Conservation (phyloP, 2,113 vertebrate genomes). For the Nesoenas mayeri region DNA sequence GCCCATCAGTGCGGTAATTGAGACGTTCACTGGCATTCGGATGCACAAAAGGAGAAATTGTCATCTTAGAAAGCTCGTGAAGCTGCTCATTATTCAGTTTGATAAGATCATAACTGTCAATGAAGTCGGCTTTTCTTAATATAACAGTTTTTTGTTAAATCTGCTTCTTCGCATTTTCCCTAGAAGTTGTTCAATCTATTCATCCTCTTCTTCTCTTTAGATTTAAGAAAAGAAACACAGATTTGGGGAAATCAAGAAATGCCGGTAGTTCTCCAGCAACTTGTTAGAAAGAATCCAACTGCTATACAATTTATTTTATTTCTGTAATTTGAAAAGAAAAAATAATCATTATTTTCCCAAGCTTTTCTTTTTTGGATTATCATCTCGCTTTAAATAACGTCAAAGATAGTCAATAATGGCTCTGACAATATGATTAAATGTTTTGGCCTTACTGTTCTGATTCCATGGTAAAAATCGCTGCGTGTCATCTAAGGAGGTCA, state of each 20-base stretch:
- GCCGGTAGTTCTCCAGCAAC: background rate
- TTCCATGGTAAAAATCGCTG: background rate
- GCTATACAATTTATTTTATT: background rate
- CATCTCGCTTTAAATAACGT: background rate
- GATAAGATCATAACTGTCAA: background rate
- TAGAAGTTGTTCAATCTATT: background rate
- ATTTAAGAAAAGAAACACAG: background rate
- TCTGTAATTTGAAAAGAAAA: background rate
- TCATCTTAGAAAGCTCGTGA: background rate
- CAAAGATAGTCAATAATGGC: background rate
- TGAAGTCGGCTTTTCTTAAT: background rate
- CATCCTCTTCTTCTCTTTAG: background rate
- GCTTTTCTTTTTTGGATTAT: background rate
- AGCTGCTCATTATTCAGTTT: background rate
- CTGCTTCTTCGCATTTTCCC: background rate
- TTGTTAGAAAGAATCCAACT: background rate
- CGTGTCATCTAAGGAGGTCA: background rate
- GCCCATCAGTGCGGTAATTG: background rate
- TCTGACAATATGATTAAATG: background rate
- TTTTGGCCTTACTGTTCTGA: background rate
- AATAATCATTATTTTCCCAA: background rate
- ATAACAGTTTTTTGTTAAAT: background rate
- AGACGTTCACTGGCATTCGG: background rate
- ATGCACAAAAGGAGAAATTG: background rate
- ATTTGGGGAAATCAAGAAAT: background rate